Evolutionary conservation across 2,113 vertebrate species (phyloP).

Genomic region (Cichladusa arquata): DNA sequence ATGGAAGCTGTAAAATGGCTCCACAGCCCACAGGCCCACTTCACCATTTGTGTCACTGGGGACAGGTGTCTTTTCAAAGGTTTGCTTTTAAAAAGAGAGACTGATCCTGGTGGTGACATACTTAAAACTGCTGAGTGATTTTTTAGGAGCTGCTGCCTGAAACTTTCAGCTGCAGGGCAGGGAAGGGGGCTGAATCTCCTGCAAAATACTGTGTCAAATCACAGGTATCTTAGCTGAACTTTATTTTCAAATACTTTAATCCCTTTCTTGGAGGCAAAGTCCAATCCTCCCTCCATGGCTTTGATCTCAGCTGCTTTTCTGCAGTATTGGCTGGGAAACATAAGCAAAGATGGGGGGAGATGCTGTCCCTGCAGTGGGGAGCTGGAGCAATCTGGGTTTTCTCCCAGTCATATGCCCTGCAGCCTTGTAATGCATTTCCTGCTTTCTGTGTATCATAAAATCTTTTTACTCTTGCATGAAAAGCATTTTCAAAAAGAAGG

Average conservation of each 20-base stretch:
- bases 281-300: not conserved
- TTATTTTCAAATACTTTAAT: not conserved
- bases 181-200: not conserved
- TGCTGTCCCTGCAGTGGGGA: fast-evolving
- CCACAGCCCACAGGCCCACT: fast-evolving
- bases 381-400: not conserved
- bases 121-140: not conserved
- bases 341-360: not conserved
- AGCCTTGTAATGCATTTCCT: not conserved
- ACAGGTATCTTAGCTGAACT: not conserved
- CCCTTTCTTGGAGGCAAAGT: not conserved
- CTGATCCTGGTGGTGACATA: not conserved
- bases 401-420: not conserved
- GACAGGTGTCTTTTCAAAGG: not conserved
- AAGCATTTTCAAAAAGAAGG: not conserved
- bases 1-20: not conserved
- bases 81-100: not conserved
- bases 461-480: not conserved
- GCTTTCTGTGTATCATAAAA: not conserved
- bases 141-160: not conserved
- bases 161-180: not conserved
- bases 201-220: not conserved
- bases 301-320: not conserved
- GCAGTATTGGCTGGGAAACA: not conserved
- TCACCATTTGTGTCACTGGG: fast-evolving